phyloP scores from a whole-genome alignment of 64 coral and sea anemone species.

The Astreopora myriophthalma region DNA sequence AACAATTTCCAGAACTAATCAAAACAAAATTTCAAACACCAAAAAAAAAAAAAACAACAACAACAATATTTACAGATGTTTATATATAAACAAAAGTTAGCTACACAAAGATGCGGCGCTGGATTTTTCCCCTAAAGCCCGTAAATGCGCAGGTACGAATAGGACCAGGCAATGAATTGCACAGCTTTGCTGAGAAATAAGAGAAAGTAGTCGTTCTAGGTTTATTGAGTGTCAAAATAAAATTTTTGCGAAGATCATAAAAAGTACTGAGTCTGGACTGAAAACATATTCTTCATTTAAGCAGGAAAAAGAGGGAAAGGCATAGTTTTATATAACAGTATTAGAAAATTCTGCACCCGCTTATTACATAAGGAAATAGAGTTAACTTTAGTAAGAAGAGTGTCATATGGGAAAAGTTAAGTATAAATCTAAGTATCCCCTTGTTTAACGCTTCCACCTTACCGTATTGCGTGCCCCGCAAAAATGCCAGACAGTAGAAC shows the following conservation, averaged over 20 bases:
- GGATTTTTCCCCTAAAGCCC: no score
- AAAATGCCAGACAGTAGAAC: slow-evolving; percentile 37
- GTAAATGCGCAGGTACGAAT: no score
- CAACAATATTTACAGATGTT: no score
- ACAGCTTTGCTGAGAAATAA: not conserved
- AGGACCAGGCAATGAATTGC: no score
- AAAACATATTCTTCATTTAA: no score
- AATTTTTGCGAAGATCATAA: no score
- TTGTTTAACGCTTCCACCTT: slow-evolving; percentile 20
- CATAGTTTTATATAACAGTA: not conserved
- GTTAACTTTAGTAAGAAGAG: not conserved
- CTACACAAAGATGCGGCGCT: not conserved
- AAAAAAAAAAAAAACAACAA: no score
- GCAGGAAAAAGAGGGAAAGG: not conserved
- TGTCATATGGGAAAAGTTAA: not conserved
- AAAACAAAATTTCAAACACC: no score
- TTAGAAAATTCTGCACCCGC: not conserved
- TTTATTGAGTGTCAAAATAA: no score
- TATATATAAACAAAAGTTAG: not conserved
- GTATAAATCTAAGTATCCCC: slow-evolving; percentile 6
- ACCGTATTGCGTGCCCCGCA: not conserved
- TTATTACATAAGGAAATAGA: not conserved
- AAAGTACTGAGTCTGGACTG: no score
- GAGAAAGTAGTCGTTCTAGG: not conserved
- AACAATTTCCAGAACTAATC: no score